A percentile compares a stretch with the other conserved stretches of the same genome.
Evolutionary conservation across 2,797 vertebrate genomes (phyloP).

Genomic region (Enteromius viviparus): DNA sequence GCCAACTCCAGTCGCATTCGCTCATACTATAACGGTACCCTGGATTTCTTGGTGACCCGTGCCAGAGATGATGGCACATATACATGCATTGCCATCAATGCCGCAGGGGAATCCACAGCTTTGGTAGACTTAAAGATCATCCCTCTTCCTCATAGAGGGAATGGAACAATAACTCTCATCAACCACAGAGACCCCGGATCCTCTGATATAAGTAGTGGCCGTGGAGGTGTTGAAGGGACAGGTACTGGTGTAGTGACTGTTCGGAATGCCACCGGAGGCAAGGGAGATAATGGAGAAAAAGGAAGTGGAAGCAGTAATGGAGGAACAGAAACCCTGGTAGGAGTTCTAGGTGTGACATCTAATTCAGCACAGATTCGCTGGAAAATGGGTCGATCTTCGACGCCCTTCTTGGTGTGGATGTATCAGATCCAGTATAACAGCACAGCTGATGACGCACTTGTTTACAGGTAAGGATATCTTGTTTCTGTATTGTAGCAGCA

Average conservation of each 20-base stretch:
- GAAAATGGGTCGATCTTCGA: conserved; percentile 68
- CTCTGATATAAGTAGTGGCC: conserved; percentile 68
- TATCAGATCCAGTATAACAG: conserved; percentile 86
- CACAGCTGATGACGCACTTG: conserved; percentile 78
- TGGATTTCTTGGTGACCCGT: conserved; percentile 80
- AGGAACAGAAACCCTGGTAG: conserved; percentile 62
- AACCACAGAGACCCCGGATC: conserved; percentile 72
- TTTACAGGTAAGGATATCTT: conserved; percentile 76
- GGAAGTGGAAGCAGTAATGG: conserved; percentile 44
- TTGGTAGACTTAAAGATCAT: conserved; percentile 79
- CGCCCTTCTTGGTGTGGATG: conserved; percentile 78
- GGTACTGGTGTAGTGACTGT: conserved; percentile 65
- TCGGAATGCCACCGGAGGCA: conserved; percentile 61
- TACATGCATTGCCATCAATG: conserved; percentile 83
- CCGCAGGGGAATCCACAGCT: conserved; percentile 81
- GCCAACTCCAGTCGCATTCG: conserved; percentile 77
- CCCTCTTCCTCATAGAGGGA: conserved; percentile 78
- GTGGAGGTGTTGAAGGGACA: conserved; percentile 62
- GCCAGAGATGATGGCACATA: conserved; percentile 78
- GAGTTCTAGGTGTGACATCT: conserved; percentile 76
- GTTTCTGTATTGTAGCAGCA: neutral
- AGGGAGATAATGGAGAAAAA: conserved; percentile 46
- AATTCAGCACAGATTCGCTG: conserved; percentile 80
- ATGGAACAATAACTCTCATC: conserved; percentile 63
- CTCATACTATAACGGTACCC: conserved; percentile 81